Conservation (phyloP, 2,888 invertebrate species). For the Phengaris arion region DNA sequence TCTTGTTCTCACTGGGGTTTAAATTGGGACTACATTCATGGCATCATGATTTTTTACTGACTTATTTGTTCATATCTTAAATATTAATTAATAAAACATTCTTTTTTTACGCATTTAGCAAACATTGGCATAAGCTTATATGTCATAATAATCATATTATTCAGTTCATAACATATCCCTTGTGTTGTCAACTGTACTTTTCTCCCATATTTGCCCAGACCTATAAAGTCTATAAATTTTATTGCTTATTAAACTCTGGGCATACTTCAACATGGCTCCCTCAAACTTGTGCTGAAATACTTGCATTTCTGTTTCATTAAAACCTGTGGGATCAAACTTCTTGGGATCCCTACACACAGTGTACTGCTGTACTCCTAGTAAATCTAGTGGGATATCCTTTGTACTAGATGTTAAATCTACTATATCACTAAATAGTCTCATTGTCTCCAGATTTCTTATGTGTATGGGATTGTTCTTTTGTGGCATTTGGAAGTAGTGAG, state of each 20-base stretch:
- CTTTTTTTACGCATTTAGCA: background rate
- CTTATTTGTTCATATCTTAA: background rate
- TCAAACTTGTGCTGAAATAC: slow-evolving; percentile 74
- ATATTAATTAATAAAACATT: background rate
- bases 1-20: background rate
- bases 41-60: background rate
- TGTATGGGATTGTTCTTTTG: slow-evolving; percentile 53
- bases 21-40: slow-evolving; percentile 5
- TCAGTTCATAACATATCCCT: slow-evolving; percentile 57
- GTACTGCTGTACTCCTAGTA: slow-evolving; percentile 68
- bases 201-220: slow-evolving; percentile 75
- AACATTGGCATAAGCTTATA: background rate
- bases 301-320: slow-evolving; percentile 71
- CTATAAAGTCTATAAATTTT: slow-evolving; percentile 71
- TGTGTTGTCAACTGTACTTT: slow-evolving; percentile 55
- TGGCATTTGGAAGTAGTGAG: slow-evolving; percentile 62
- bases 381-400: slow-evolving; percentile 58
- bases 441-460: slow-evolving; percentile 69
- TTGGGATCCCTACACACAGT: slow-evolving; percentile 70
- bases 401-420: slow-evolving; percentile 54
- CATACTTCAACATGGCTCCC: slow-evolving; percentile 74
- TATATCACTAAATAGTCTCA: slow-evolving; percentile 67
- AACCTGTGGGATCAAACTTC: slow-evolving; percentile 55
- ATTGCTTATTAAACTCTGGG: slow-evolving; percentile 66
- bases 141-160: background rate